phyloP scores from a whole-genome alignment of 1,140 invertebrate genomes.

The Geopemphigus sp. region DNA sequence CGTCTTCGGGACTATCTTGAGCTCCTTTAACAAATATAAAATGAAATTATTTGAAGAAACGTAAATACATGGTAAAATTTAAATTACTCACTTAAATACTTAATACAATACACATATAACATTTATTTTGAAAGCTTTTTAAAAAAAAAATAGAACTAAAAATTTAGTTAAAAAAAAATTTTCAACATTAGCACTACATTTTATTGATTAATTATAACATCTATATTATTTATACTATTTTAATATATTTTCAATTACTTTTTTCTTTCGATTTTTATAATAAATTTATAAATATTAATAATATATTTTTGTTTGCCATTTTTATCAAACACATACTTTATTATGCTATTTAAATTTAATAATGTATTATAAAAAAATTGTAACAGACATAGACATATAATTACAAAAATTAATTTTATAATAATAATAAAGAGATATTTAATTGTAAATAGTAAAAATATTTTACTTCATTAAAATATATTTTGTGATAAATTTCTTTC shows the following conservation, averaged over 20 bases:
- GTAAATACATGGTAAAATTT: neutral
- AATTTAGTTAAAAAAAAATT: neutral
- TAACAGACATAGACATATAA: neutral
- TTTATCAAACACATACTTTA: neutral
- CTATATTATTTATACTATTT: too few relatives aligned
- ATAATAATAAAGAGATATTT: neutral
- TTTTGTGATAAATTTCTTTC: too few relatives aligned
- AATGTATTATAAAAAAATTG: too few relatives aligned
- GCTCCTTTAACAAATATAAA: constrained; percentile 52
- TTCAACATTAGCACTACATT: too few relatives aligned
- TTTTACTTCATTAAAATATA: neutral
- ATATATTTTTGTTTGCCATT: neutral
- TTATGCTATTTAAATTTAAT: too few relatives aligned
- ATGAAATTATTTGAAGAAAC: neutral
- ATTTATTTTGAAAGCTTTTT: neutral
- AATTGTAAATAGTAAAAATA: neutral
- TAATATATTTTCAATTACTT: too few relatives aligned
- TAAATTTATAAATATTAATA: too few relatives aligned
- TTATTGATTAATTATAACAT: too few relatives aligned
- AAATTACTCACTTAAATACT: neutral
- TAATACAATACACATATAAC: neutral
- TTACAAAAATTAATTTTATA: neutral
- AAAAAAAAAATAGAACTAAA: neutral
- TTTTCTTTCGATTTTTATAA: too few relatives aligned
- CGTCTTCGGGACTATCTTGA: constrained; percentile 64